These are phyloP conservation scores for Cynocephalus volans DNA, from an alignment of 2,113 vertebrate species.

Conservation along the genomic window DNA sequence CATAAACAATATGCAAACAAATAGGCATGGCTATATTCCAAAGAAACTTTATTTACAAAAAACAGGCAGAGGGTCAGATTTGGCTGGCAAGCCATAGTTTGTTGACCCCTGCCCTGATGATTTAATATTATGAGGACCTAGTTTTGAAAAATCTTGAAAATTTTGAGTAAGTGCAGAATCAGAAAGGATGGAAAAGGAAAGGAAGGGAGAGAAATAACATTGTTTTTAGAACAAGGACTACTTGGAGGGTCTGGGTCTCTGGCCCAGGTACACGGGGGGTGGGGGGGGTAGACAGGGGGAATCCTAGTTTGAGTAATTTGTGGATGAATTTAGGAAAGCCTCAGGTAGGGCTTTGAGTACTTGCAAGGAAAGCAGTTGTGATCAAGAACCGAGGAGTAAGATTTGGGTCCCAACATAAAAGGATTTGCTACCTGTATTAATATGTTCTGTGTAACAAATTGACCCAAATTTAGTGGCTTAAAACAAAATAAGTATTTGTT, in stretches of 20 bases:
- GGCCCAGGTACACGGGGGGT: too few relatives aligned
- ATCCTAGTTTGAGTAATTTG: neutral
- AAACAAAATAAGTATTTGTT: conserved; percentile 13
- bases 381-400: neutral
- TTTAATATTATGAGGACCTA: neutral
- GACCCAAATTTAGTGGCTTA: neutral
- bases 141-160: neutral
- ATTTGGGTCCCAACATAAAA: neutral
- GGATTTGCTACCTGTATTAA: neutral
- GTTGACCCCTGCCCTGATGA: neutral
- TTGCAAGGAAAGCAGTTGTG: neutral
- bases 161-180: neutral
- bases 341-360: neutral
- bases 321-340: neutral
- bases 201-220: neutral
- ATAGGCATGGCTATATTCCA: neutral
- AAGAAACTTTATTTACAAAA: neutral
- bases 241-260: neutral
- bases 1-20: neutral
- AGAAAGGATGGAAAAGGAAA: neutral
- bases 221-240: neutral
- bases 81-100: neutral
- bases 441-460: neutral
- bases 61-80: neutral
- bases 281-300: neutral